Evolutionary conservation across 2,113 vertebrate genomes (phyloP).

Genomic region (Maylandia zebra): DNA sequence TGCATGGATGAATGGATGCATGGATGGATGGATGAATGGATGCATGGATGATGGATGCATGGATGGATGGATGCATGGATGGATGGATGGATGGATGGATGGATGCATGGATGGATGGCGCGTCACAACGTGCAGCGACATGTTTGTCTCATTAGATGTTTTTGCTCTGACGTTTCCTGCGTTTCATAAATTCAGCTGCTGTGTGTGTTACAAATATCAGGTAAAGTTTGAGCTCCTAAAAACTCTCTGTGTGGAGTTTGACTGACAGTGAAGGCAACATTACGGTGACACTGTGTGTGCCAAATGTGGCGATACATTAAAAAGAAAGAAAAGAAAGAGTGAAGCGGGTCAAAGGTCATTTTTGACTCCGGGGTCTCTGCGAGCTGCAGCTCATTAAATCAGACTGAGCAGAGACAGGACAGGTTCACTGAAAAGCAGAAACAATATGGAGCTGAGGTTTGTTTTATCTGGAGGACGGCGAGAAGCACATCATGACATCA

Average conservation of each 20-base stretch:
- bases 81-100: rapidly evolving
- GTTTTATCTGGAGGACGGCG: not conserved
- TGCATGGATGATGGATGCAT: rapidly evolving
- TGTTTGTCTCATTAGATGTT: not conserved
- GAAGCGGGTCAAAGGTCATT: not conserved
- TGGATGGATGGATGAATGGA: rapidly evolving
- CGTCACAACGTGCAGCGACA: not conserved
- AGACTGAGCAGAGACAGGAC: not conserved
- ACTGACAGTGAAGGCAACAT: not conserved
- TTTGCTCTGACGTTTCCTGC: not conserved
- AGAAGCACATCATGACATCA: not conserved
- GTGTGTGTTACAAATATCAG: not conserved
- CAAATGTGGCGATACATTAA: not conserved
- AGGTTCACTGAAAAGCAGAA: not conserved
- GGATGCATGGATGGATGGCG: rapidly evolving
- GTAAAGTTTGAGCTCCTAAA: not conserved
- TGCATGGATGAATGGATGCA: rapidly evolving
- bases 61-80: rapidly evolving
- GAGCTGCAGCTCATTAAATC: not conserved
- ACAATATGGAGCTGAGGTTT: not conserved
- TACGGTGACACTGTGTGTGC: not conserved
- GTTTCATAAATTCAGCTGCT: not conserved
- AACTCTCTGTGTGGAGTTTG: not conserved
- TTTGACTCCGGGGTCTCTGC: not conserved
- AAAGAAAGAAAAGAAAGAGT: not conserved